phyloP scores from a whole-genome alignment of 1,140 invertebrate species.

The Halictus rubicundus region DNA sequence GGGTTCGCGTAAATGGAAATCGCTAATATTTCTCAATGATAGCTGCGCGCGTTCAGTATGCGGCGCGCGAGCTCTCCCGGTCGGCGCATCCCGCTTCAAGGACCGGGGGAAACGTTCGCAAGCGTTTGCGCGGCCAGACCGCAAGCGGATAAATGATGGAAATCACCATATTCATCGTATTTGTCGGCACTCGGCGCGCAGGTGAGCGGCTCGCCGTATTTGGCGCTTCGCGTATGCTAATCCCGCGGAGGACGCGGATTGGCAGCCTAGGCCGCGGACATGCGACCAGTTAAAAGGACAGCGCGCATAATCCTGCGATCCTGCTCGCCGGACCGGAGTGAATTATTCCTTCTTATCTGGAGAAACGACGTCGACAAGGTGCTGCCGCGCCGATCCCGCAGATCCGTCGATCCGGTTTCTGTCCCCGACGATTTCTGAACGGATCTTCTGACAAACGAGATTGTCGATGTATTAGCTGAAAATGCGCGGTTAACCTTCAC shows the following conservation, averaged over 20 bases:
- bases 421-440: too few relatives aligned
- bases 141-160: conserved; percentile 69
- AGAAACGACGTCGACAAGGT: conserved; percentile 14
- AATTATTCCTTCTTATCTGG: conserved; percentile 51
- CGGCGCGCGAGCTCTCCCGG: conserved; percentile 31
- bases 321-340: conserved; percentile 26
- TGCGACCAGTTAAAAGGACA: conserved; percentile 54
- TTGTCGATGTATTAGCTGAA: too few relatives aligned
- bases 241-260: conserved; percentile 53
- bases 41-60: conserved; percentile 32
- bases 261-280: conserved; percentile 36
- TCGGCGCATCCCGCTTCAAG: conserved; percentile 44
- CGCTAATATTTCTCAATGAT: conserved; percentile 46
- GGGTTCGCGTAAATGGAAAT: conserved; percentile 14
- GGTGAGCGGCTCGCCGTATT: conserved; percentile 71
- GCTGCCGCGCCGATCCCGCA: too few relatives aligned
- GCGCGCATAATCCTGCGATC: conserved; percentile 48
- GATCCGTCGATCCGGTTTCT: too few relatives aligned
- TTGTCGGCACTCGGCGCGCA: conserved; percentile 62
- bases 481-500: too few relatives aligned
- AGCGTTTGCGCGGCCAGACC: conserved; percentile 58
- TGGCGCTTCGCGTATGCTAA: conserved; percentile 74
- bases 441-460: too few relatives aligned
- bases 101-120: conserved; percentile 30
- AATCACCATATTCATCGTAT: conserved; percentile 77